Evolutionary conservation across 2,797 vertebrate genomes (phyloP).

Genomic region (Clamator glandarius): DNA sequence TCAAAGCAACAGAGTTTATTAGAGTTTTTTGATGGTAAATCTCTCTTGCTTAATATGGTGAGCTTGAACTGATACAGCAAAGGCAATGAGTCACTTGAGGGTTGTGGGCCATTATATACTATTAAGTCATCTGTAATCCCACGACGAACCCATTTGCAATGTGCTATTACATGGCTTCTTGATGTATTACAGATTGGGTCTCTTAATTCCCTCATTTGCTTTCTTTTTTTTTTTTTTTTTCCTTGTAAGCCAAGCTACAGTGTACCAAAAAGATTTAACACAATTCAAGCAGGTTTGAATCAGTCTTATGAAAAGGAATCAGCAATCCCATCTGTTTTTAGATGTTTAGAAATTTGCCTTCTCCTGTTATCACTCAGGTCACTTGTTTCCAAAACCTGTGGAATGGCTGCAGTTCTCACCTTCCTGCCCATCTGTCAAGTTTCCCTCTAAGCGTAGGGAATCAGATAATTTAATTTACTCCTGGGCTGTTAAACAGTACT

Average conservation of each 20-base stretch:
- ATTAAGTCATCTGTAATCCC: conserved; percentile 40
- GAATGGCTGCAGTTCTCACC: neutral
- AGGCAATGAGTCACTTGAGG: conserved; percentile 45
- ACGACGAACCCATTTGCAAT: conserved; percentile 17
- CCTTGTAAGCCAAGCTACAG: neutral
- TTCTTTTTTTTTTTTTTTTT: neutral
- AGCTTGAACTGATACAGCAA: conserved; percentile 50
- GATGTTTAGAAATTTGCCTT: neutral
- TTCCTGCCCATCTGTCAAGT: neutral
- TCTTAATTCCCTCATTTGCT: neutral
- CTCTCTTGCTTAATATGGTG: neutral
- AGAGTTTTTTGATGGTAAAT: neutral
- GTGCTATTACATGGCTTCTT: neutral
- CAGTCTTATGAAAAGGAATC: neutral
- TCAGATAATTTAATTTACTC: neutral
- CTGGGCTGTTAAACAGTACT: neutral
- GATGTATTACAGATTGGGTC: neutral
- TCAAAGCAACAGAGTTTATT: conserved; percentile 29
- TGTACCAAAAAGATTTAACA: neutral
- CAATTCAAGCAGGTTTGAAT: neutral
- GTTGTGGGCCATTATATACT: neutral
- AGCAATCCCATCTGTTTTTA: neutral
- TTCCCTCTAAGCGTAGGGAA: neutral
- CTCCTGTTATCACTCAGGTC: neutral
- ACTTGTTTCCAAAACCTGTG: neutral